phyloP scores from a whole-genome alignment of 2,888 invertebrate genomes.

The Netelia fuscicornis region DNA sequence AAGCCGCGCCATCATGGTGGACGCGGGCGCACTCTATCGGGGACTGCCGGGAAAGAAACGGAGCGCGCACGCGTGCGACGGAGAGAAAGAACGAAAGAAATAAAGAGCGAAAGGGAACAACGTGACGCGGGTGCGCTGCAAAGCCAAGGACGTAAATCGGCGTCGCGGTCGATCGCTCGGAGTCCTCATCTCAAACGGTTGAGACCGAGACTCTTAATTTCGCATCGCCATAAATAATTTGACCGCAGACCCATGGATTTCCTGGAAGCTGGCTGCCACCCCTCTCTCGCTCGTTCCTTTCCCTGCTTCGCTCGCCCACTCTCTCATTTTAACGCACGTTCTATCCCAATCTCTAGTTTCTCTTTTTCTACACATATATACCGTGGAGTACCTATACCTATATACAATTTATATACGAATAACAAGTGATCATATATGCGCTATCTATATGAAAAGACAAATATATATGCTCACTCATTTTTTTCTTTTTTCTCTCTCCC shows the following conservation, averaged over 20 bases:
- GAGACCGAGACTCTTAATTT: conserved; percentile 83
- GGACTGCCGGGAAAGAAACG: conserved; percentile 39
- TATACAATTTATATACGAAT: conserved; percentile 13
- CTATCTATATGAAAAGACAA: conserved; percentile 31
- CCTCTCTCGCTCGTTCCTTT: conserved; percentile 35
- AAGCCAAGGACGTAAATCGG: conserved; percentile 80
- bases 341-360: conserved; percentile 49
- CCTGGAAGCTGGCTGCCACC: conserved; percentile 76
- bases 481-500: conserved; percentile 57
- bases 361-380: conserved; percentile 37
- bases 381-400: background rate
- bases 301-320: conserved; percentile 48
- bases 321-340: conserved; percentile 63
- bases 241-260: conserved; percentile 81
- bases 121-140: conserved; percentile 70
- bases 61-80: conserved; percentile 12
- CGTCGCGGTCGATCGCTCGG: conserved; percentile 76
- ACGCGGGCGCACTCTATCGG: conserved; percentile 32
- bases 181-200: conserved; percentile 78
- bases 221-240: conserved; percentile 84
- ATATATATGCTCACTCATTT: conserved; percentile 49
- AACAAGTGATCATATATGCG: conserved; percentile 31
- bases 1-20: conserved; percentile 64
- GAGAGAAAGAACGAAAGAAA: conserved; percentile 34
- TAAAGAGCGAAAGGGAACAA: conserved; percentile 61